A percentile compares a stretch with the other conserved stretches of the same genome.
These are phyloP conservation scores for Chromis chromis DNA, from an alignment of 2,797 vertebrate genomes.

Conservation along the genomic window DNA sequence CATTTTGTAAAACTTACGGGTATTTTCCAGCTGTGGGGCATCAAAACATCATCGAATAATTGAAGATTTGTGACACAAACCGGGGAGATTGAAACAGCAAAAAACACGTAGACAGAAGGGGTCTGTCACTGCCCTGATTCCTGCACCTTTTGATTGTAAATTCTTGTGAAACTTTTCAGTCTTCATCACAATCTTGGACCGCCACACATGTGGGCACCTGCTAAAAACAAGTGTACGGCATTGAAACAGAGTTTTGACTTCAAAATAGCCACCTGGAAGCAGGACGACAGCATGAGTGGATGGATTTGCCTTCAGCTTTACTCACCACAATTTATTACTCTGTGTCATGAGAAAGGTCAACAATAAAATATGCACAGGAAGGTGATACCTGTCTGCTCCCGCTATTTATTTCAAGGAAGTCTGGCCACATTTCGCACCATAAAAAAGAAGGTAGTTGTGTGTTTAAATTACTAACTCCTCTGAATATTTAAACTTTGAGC, in stretches of 20 bases:
- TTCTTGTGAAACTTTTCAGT: constrained; percentile 25
- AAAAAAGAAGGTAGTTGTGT: not conserved
- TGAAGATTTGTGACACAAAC: constrained; percentile 2
- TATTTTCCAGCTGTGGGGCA: constrained; percentile 1
- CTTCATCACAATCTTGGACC: constrained; percentile 9
- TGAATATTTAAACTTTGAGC: not conserved
- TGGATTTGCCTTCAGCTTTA: constrained; percentile 29
- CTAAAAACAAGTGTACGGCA: constrained; percentile 6
- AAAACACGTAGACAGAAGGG: constrained; percentile 9
- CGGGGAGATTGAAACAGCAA: constrained; percentile 16
- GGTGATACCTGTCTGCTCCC: constrained; percentile 15
- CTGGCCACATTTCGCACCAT: not conserved
- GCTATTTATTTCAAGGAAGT: constrained; percentile 22
- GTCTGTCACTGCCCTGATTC: constrained; percentile 19
- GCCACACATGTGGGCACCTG: not conserved
- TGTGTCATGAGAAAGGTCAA: constrained; percentile 18
- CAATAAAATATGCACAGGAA: constrained; percentile 38
- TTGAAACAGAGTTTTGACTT: constrained; percentile 29
- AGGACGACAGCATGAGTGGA: not conserved
- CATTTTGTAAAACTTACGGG: not conserved
- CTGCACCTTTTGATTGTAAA: constrained; percentile 15
- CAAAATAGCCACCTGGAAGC: constrained; percentile 10
- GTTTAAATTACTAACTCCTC: not conserved
- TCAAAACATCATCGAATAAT: not conserved
- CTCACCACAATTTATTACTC: constrained; percentile 10